These are phyloP conservation scores for Drosophila nannoptera DNA, from an alignment of 1,140 invertebrate species.

Conservation along the genomic window DNA sequence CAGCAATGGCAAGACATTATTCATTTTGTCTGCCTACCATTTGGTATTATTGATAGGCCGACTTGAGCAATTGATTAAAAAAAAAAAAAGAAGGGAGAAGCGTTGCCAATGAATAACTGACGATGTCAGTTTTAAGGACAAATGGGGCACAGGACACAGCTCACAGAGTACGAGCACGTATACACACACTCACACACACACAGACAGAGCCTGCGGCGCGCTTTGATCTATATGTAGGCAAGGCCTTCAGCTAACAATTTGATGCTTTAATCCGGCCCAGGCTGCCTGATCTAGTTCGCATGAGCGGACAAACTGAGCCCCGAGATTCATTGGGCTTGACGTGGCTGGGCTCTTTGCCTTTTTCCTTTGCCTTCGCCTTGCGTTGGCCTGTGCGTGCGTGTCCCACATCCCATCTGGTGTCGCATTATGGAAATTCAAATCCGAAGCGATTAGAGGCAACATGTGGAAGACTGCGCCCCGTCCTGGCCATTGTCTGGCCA, in stretches of 20 bases:
- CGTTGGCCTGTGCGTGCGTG: slow-evolving; percentile 15
- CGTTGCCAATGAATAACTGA: slow-evolving; percentile 42
- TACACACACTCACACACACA: slow-evolving; percentile 8
- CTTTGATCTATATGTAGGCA: slow-evolving; percentile 66
- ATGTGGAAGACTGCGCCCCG: slow-evolving; percentile 56
- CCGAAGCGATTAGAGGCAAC: slow-evolving; percentile 69
- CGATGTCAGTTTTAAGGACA: slow-evolving; percentile 44
- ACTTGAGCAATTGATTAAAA: slow-evolving; percentile 72
- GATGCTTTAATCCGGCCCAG: slow-evolving; percentile 66
- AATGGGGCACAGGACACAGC: slow-evolving; percentile 34
- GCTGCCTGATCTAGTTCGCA: slow-evolving; percentile 30
- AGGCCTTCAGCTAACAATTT: slow-evolving; percentile 60
- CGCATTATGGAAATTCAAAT: slow-evolving; percentile 76
- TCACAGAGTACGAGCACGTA: slow-evolving; percentile 10
- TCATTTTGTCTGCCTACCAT: slow-evolving; percentile 34
- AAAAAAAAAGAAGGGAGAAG: slow-evolving; percentile 5
- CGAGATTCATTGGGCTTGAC: slow-evolving; percentile 55
- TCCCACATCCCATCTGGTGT: slow-evolving; percentile 49
- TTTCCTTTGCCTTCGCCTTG: slow-evolving; percentile 2
- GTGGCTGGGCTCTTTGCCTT: slow-evolving; percentile 12
- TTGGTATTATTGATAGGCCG: slow-evolving; percentile 56
- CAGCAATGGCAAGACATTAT: slow-evolving; percentile 36
- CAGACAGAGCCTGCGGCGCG: slow-evolving; percentile 28
- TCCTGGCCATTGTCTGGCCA: not conserved
- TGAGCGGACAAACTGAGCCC: slow-evolving; percentile 14